Evolutionary conservation across 2,888 invertebrate genomes (phyloP).

Genomic region (Stenolophus ochropezus): DNA sequence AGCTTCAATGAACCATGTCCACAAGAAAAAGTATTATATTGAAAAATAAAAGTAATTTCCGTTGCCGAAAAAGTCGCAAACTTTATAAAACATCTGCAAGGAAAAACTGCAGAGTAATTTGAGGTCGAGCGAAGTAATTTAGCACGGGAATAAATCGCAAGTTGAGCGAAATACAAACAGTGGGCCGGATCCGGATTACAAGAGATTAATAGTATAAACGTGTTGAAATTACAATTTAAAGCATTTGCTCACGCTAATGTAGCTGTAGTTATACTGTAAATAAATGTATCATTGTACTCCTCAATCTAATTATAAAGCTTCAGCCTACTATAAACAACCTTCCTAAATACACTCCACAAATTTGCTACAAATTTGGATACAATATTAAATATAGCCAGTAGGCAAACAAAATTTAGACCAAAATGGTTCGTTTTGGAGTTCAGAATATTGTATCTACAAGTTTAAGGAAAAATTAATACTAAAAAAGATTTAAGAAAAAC

Average conservation of each 20-base stretch:
- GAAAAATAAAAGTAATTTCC: no score
- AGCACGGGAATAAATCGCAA: background rate
- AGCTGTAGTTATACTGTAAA: background rate
- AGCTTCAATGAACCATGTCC: no score
- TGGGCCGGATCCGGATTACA: slow-evolving; percentile 7
- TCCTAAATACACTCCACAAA: no score
- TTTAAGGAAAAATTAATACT: no score
- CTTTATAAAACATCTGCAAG: background rate
- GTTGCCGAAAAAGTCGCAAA: no score
- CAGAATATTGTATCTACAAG: no score
- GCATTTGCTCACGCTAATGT: slow-evolving; percentile 32
- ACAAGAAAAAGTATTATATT: no score
- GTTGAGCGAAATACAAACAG: slow-evolving; percentile 5
- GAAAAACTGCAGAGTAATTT: background rate
- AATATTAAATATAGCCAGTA: background rate
- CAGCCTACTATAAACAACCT: background rate
- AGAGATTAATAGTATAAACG: slow-evolving; percentile 23
- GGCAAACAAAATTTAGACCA: no score
- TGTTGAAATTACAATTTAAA: slow-evolving; percentile 39
- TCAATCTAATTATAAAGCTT: background rate
- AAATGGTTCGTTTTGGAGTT: no score
- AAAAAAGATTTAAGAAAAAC: no score
- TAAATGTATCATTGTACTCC: background rate
- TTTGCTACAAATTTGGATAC: background rate
- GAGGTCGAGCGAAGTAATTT: background rate